These are phyloP conservation scores for Chrysocyon brachyurus DNA, from an alignment of 2,797 vertebrate species.

Conservation along the genomic window DNA sequence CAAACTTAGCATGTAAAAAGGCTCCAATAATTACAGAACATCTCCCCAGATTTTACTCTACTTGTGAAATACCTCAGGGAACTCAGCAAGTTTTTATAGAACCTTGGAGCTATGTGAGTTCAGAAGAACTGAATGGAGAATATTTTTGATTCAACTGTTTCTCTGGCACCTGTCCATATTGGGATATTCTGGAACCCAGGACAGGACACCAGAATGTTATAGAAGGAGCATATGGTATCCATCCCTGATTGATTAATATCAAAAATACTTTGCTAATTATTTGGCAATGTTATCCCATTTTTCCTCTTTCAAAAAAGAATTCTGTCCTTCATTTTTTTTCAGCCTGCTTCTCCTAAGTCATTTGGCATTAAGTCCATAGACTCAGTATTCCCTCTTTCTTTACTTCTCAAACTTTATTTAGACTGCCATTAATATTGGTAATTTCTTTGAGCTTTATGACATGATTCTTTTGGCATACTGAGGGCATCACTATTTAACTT, in stretches of 20 bases:
- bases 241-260: not conserved
- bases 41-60: constrained; percentile 23
- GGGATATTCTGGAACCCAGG: not conserved
- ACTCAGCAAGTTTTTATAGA: constrained; percentile 27
- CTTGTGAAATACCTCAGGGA: constrained; percentile 32
- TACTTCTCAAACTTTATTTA: constrained; percentile 31
- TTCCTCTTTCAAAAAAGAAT: constrained; percentile 49
- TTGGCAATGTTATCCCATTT: constrained; percentile 40
- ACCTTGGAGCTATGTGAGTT: not conserved
- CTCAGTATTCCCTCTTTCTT: constrained; percentile 10
- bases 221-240: constrained; percentile 8
- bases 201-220: constrained; percentile 4
- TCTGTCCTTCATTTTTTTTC: not conserved
- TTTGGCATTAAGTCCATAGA: not conserved
- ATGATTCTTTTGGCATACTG: constrained; percentile 5
- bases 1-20: not conserved
- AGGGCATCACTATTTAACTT: not conserved
- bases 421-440: not conserved
- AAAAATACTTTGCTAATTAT: constrained; percentile 39
- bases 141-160: constrained; percentile 35
- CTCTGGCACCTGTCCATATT: not conserved
- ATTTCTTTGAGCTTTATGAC: not conserved
- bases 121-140: not conserved
- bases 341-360: not conserved
- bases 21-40: not conserved